phyloP scores from a whole-genome alignment of 2,113 vertebrate species.

The rabbit (Oryctolagus cuniculus) region mOryCun1.1 NC_091441.1:11143001-11143500 shows the following conservation, averaged over 20 bases:
- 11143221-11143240: background rate
- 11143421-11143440: accelerated
- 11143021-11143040: no score
- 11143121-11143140: no score
- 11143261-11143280: background rate
- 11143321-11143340: background rate
- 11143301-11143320: background rate
- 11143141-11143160: no score
- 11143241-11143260: background rate
- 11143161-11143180: no score
- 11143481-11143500: background rate
- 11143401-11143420: background rate
- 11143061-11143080: no score
- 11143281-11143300: background rate
- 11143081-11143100: no score
- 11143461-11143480: background rate
- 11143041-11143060: no score
- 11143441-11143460: background rate
- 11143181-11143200: background rate
- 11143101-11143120: no score
- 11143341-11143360: accelerated
- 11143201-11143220: background rate
- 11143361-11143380: accelerated
- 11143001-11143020: no score
- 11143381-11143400: accelerated